Evolutionary conservation across 2,113 vertebrate genomes (phyloP).

Genomic region (Paedocypris sp.): DNA sequence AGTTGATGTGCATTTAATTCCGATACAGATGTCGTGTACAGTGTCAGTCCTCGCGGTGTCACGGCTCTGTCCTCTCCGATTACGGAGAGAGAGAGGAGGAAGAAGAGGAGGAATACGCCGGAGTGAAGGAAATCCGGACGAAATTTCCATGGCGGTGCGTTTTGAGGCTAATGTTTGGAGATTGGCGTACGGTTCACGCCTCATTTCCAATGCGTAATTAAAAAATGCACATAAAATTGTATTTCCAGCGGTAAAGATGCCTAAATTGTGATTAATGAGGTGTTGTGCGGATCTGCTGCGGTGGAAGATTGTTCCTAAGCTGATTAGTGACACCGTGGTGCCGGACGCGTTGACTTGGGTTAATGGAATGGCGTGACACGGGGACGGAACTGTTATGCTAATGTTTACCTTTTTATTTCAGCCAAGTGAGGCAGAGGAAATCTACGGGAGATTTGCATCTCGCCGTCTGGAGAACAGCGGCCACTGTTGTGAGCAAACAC

Average conservation of each 20-base stretch:
- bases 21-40: not conserved
- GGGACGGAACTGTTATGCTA: conserved; percentile 42
- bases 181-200: too few relatives aligned
- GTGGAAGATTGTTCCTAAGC: conserved; percentile 10
- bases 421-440: conserved; percentile 43
- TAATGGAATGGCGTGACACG: conserved; percentile 50
- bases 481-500: conserved; percentile 6
- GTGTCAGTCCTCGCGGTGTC: not conserved
- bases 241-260: not conserved
- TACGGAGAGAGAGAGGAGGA: too few relatives aligned
- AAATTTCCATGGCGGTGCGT: too few relatives aligned
- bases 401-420: conserved; percentile 60
- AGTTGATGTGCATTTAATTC: conserved; percentile 19
- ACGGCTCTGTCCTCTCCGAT: too few relatives aligned
- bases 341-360: conserved; percentile 40
- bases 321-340: conserved; percentile 39
- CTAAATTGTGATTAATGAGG: conserved; percentile 18
- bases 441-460: conserved; percentile 54
- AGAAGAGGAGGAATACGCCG: too few relatives aligned
- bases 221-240: not conserved
- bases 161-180: too few relatives aligned
- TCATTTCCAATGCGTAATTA: not conserved
- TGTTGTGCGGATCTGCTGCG: conserved; percentile 14
- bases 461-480: conserved; percentile 32
- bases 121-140: too few relatives aligned